These are phyloP conservation scores for Eidolon helvum DNA, from an alignment of 2,113 vertebrate genomes.

Conservation along the genomic window DNA sequence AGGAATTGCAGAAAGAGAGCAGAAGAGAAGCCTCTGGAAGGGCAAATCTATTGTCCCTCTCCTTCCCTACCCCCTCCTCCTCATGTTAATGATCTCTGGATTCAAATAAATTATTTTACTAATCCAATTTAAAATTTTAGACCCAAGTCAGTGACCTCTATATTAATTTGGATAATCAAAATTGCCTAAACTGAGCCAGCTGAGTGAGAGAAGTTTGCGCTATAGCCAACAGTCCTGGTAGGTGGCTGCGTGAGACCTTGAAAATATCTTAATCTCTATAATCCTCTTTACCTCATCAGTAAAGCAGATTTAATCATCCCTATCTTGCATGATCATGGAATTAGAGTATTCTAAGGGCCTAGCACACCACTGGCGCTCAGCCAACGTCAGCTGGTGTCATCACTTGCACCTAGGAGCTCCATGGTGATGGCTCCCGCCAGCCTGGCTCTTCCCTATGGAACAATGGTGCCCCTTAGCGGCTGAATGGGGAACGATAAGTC, in stretches of 20 bases:
- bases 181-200: not conserved
- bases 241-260: not conserved
- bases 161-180: not conserved
- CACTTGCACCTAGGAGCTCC: not conserved
- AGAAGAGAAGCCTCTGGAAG: not conserved
- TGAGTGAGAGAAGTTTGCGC: not conserved
- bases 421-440: rapidly evolving
- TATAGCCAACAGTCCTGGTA: not conserved
- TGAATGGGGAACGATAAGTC: not conserved
- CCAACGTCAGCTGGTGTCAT: not conserved
- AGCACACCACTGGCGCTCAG: not conserved
- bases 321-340: not conserved
- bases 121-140: slow-evolving; percentile 10
- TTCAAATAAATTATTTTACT: slow-evolving; percentile 7
- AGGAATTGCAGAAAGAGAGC: not conserved
- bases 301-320: not conserved
- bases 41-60: not conserved
- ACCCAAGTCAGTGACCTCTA: not conserved
- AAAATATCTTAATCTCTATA: not conserved
- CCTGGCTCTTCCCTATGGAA: not conserved
- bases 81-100: not conserved
- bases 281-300: not conserved
- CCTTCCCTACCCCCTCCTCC: not conserved
- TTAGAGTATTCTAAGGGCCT: not conserved
- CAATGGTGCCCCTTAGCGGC: slow-evolving; percentile 33